phyloP scores from a whole-genome alignment of 2,113 vertebrate genomes.

The Halichoerus grypus region DNA sequence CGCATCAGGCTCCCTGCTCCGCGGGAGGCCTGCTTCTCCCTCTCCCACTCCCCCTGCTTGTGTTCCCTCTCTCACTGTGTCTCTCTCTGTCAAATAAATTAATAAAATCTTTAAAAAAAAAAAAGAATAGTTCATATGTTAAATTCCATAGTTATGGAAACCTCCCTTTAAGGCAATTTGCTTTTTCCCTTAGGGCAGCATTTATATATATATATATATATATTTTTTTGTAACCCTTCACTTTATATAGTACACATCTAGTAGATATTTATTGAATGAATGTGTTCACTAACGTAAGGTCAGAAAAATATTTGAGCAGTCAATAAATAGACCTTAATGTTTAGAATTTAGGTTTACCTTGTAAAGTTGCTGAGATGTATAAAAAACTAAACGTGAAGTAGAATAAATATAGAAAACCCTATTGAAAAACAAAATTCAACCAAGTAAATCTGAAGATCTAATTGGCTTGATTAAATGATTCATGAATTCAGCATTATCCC shows the following conservation, averaged over 20 bases:
- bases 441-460: neutral
- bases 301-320: neutral
- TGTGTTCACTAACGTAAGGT: neutral
- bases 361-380: constrained; percentile 4
- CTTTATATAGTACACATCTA: neutral
- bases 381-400: neutral
- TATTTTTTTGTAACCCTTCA: neutral
- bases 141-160: neutral
- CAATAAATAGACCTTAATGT: neutral
- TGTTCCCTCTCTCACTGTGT: too few relatives aligned
- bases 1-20: too few relatives aligned
- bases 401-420: neutral
- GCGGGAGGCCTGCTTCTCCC: too few relatives aligned
- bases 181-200: neutral
- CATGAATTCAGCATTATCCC: neutral
- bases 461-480: neutral
- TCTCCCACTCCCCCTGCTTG: too few relatives aligned
- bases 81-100: too few relatives aligned
- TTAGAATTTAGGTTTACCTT: constrained; percentile 23
- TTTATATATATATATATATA: neutral
- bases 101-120: too few relatives aligned
- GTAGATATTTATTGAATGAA: neutral
- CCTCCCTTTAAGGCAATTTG: neutral
- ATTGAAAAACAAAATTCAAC: neutral
- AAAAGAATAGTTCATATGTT: neutral